A percentile compares a stretch with the other conserved stretches of the same genome.
phyloP scores from a whole-genome alignment of 2,113 vertebrate species.

The Triplophysa rosa region DNA sequence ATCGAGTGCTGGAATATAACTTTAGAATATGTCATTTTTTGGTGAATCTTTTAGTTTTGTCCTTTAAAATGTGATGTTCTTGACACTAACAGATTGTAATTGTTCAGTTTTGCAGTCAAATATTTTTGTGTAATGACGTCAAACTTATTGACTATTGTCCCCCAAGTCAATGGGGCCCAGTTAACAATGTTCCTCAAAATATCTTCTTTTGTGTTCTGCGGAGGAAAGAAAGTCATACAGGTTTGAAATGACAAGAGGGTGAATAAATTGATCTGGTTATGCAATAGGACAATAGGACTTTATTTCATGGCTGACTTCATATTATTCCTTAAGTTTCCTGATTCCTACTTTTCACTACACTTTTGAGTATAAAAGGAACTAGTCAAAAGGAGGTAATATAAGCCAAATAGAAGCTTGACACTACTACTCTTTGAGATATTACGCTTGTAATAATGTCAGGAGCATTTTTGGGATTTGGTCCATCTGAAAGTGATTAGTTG shows the following conservation, averaged over 20 bases:
- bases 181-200: too few relatives aligned
- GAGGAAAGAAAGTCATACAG: too few relatives aligned
- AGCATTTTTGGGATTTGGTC: not conserved
- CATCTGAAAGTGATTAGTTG: conserved; percentile 26
- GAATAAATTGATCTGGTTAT: too few relatives aligned
- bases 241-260: too few relatives aligned
- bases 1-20: too few relatives aligned
- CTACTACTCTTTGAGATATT: too few relatives aligned
- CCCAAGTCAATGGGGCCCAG: too few relatives aligned
- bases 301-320: not conserved
- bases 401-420: not conserved
- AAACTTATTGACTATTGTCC: not conserved
- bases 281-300: too few relatives aligned
- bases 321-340: not conserved
- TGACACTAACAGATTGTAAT: not conserved
- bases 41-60: not conserved
- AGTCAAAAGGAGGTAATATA: not conserved
- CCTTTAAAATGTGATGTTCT: not conserved
- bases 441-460: not conserved
- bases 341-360: too few relatives aligned
- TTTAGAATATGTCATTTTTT: too few relatives aligned
- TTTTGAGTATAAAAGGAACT: not conserved
- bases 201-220: too few relatives aligned
- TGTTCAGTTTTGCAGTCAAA: not conserved
- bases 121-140: not conserved